Base-by-base conservation (phyloP, 2,888 invertebrate genomes). In the Lithophane socia region DNA sequence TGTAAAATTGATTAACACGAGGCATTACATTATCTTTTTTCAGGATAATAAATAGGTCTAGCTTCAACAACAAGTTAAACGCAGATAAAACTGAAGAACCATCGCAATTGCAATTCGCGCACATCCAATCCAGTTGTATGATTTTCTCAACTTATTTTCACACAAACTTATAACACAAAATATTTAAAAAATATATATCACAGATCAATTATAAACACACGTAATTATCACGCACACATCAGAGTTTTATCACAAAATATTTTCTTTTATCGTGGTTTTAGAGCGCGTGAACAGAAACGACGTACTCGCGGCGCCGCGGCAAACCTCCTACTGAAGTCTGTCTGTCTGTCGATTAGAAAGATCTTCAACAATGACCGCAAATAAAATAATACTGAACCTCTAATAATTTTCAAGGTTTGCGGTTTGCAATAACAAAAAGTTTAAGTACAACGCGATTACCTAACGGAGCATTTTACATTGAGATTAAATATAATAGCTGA, bases 291-390 rank as follows among this genome's bases (percentile, higher is more conserved):
- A 67, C 75, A 67, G 63, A 68, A 79, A 52, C 60, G 86, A 93
- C 93, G 90, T 78, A 91, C 93, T 91, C 91, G 89, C 93, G 84
- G 90, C 89, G 82, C 90, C 87, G 88, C 92, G 85, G 90, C 90
- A 84, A 90, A 90, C 91, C 89, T 90, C 89, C 92, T 90, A 91
- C 90, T 92, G 91, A 91, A 92, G 79, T 77, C 24, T 77, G 77
- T 77, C n/a, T 74, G 82, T 76, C 69, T 75, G 86, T 86, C 85
- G 89, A 92, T 93, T 93, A 93, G 94, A 93, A 94, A 94, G 92
- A 95, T 94, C 92, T 92, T 91, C 89, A 90, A 91, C 92, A 91
- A 91, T 91, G 91, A 93, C 92, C 91, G 92, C 93, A 93, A 93
- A 94, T 93, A 92, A 91, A 93, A 90, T 86, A 87, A 86, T 86